These are phyloP conservation scores for Elanoides forficatus DNA, from an alignment of 2,113 vertebrate species.

Conservation along the genomic window DNA sequence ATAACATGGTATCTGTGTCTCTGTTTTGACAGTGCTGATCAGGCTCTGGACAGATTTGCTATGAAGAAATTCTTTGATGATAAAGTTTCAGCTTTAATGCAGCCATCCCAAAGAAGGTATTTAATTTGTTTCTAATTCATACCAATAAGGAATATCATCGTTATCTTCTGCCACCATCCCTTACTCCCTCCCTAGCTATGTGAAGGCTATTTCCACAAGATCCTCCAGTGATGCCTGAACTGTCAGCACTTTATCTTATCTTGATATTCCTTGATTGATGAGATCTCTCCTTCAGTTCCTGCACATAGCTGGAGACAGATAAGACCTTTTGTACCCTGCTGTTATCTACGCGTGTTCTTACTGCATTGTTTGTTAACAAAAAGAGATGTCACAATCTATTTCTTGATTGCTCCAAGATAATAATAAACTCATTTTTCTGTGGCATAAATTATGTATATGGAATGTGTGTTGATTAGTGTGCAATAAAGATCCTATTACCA, in stretches of 20 bases:
- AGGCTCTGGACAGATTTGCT: conserved; percentile 95
- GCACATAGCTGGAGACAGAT: not conserved
- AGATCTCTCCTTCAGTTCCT: not conserved
- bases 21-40: conserved; percentile 85
- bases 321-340: not conserved
- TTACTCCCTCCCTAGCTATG: not conserved
- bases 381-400: not conserved
- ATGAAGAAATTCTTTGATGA: conserved; percentile 99
- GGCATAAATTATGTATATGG: not conserved
- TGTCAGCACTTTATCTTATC: not conserved
- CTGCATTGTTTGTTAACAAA: not conserved
- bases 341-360: not conserved
- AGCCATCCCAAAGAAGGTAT: conserved; percentile 95
- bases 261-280: not conserved
- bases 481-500: not conserved
- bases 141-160: not conserved
- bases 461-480: not conserved
- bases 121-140: not conserved
- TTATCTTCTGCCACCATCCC: not conserved
- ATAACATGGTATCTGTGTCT: not conserved
- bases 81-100: conserved; percentile 94
- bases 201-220: not conserved
- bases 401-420: not conserved
- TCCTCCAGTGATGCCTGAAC: not conserved
- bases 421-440: not conserved